Conservation (phyloP, 1,140 invertebrate genomes). For the Probaryconus sp. region DNA sequence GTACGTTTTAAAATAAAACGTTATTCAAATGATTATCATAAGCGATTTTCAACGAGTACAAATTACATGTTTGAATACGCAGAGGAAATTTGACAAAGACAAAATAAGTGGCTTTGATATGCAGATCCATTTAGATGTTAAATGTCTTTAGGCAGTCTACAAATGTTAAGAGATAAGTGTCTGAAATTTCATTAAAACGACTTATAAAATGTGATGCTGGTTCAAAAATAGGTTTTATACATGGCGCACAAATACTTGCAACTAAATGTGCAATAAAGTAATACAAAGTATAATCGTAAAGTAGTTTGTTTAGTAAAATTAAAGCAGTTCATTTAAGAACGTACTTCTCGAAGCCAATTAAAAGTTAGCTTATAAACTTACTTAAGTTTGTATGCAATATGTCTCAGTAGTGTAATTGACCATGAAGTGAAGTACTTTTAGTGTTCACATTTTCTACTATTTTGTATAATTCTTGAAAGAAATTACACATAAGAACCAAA, state of each 20-base stretch:
- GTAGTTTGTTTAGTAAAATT: conserved; percentile 52
- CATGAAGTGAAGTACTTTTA: conserved; percentile 48
- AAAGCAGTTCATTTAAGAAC: conserved; percentile 51
- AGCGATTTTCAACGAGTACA: no score
- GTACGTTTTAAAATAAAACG: no score
- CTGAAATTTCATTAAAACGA: neutral
- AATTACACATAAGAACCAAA: conserved; percentile 7
- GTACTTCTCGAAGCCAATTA: conserved; percentile 54
- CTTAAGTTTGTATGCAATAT: conserved; percentile 53
- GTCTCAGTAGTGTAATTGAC: conserved; percentile 53
- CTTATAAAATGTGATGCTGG: neutral
- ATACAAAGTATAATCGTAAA: conserved; percentile 49
- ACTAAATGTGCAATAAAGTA: conserved; percentile 38
- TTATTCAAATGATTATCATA: no score
- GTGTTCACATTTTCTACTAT: conserved; percentile 30
- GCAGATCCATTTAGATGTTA: no score
- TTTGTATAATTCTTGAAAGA: conserved; percentile 20
- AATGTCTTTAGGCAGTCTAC: no score
- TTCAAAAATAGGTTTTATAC: neutral
- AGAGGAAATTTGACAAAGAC: no score
- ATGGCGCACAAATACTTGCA: neutral
- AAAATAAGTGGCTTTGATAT: no score
- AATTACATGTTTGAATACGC: no score
- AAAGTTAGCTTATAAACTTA: conserved; percentile 57
- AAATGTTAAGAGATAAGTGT: no score